phyloP scores from a whole-genome alignment of 2,113 vertebrate species.

The Sturnus vulgaris region DNA sequence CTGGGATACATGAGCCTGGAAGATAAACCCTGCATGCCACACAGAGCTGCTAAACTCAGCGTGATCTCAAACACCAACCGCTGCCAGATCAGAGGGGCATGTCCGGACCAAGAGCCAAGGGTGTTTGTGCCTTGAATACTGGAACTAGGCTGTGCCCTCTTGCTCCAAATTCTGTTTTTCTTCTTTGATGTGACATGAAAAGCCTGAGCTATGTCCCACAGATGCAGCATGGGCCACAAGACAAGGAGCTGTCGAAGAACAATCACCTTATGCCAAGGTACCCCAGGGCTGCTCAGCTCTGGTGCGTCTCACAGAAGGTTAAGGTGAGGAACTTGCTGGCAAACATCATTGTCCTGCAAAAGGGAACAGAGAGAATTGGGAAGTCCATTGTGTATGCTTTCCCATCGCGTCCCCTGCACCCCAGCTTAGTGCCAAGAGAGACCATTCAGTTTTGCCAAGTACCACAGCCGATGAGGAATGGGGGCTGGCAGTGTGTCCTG shows the following conservation, averaged over 20 bases:
- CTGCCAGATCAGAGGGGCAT: rapidly evolving
- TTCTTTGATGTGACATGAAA: neutral
- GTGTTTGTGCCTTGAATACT: neutral
- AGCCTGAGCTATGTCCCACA: neutral
- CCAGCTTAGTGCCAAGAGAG: neutral
- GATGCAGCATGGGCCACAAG: neutral
- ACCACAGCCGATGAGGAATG: rapidly evolving
- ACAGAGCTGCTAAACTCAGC: neutral
- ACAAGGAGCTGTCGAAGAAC: neutral
- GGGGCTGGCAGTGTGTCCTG: neutral
- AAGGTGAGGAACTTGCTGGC: neutral
- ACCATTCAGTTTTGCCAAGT: neutral
- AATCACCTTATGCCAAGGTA: neutral
- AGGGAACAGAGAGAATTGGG: neutral
- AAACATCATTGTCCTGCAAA: neutral
- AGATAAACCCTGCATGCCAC: neutral
- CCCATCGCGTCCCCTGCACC: neutral
- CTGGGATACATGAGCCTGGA: neutral
- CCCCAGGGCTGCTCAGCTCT: neutral
- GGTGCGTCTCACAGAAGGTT: neutral
- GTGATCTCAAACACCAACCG: neutral
- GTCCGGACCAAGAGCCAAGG: rapidly evolving
- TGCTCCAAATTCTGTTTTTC: neutral
- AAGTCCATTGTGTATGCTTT: neutral
- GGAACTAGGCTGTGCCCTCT: neutral